Base-by-base conservation (phyloP, 2,113 vertebrate species). In the Ageneiosus marmoratus region DNA sequence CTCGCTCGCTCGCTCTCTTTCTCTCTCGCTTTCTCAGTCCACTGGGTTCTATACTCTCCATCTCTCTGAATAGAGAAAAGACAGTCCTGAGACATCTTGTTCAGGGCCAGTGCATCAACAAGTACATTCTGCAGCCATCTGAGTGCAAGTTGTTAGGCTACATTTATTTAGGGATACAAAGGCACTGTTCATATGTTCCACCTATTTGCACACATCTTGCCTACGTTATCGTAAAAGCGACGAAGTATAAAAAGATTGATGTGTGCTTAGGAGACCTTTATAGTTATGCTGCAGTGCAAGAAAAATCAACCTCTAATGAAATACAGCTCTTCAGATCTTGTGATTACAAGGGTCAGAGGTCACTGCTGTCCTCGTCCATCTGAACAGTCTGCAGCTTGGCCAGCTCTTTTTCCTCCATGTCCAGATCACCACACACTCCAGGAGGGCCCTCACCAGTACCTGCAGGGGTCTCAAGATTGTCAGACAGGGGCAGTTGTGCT, bases 331-430 rank as follows among this genome's bases (percentile, higher is more conserved):
- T 77, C 4, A 22, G 53, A 34, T 73, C 60, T 67, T 70, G 75
- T 46, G 78, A 65, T 82, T 51, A 56, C 63, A 77, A 16, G 58
- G 82, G 86, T 88, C 84, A 63, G 85, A 85, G 84, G 86, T 94
- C 83, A 77, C 75, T 90, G 89, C 92, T 97, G 91, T 98, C 97
- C 93, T 98, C 96, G 84, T 98, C 97, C 95, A 99, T 94, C 87
- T 97, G 96, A 89, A 99, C 98, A 87, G 96, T 99, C 87, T 99
- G 97, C 93, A 99, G 95, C 94, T 99, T 99, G 93, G 97, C 97
- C 88, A 99, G 94, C 90, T 99, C 96, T 89, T 99, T 99, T 90
- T 96, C 98, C 88, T 97, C 97, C 5, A 93, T 95, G 89, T 96
- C 98, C 91, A 99, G 94, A 85, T 99, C 96, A 88, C 96, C 96